Conservation (phyloP, 2,113 vertebrate genomes). For the Cinclus cinclus region DNA sequence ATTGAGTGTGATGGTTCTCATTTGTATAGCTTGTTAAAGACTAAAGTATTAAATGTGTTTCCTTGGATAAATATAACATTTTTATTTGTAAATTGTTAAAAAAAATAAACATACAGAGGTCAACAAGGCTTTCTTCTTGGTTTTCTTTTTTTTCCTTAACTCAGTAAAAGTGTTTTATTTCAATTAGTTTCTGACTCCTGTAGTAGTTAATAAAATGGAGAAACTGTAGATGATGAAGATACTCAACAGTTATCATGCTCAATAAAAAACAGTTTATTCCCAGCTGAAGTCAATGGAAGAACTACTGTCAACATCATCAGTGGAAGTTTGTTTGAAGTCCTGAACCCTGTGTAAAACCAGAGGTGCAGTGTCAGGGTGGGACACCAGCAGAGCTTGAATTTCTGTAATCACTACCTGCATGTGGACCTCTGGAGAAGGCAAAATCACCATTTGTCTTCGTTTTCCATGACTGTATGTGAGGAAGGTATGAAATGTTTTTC, state of each 20-base stretch:
- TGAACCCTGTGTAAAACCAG: not conserved
- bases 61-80: slow-evolving; percentile 71
- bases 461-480: not conserved
- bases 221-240: not conserved
- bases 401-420: not conserved
- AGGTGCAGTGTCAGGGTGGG: not conserved
- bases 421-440: not conserved
- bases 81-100: slow-evolving; percentile 74
- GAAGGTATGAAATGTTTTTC: not conserved
- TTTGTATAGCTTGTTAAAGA: slow-evolving; percentile 79
- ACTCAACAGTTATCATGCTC: not conserved
- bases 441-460: not conserved
- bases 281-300: not conserved
- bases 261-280: not conserved
- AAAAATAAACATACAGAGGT: slow-evolving; percentile 76
- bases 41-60: slow-evolving; percentile 72
- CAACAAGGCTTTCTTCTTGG: slow-evolving; percentile 53
- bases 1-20: slow-evolving; percentile 66
- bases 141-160: not conserved
- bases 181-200: not conserved
- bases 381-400: not conserved
- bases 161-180: not conserved
- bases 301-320: not conserved
- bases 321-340: not conserved
- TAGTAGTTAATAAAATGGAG: not conserved